Conservation (phyloP, 2,888 invertebrate species). For the Dione vanillae region DNA sequence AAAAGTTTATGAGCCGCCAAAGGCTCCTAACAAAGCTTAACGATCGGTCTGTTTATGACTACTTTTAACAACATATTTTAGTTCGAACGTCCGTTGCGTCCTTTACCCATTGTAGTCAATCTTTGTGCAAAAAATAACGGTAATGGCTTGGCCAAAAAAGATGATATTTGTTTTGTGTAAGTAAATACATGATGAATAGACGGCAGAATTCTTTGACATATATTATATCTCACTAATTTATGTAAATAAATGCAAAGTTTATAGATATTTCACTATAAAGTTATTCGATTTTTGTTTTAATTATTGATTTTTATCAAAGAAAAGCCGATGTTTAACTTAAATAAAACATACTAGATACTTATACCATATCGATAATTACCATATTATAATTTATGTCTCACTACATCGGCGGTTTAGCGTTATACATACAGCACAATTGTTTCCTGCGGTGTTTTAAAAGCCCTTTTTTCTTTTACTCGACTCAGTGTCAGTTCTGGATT, state of each 20-base stretch:
- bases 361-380: slow-evolving; percentile 2
- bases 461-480: slow-evolving; percentile 25
- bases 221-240: not conserved
- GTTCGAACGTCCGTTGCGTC: slow-evolving; percentile 53
- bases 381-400: slow-evolving; percentile 36
- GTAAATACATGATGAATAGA: slow-evolving; percentile 22
- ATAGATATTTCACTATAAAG: slow-evolving; percentile 4
- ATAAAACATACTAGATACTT: not conserved
- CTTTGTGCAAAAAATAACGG: slow-evolving; percentile 57
- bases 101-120: slow-evolving; percentile 46
- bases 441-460: slow-evolving; percentile 33
- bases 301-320: slow-evolving; percentile 10
- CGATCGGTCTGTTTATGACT: slow-evolving; percentile 70
- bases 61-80: slow-evolving; percentile 63
- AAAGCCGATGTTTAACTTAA: slow-evolving; percentile 4
- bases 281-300: slow-evolving; percentile 7
- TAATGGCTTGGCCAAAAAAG: slow-evolving; percentile 48
- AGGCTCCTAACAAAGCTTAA: slow-evolving; percentile 70
- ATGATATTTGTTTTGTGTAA: slow-evolving; percentile 38
- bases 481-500: slow-evolving; percentile 32
- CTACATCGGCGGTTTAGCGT: slow-evolving; percentile 27
- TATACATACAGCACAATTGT: slow-evolving; percentile 37
- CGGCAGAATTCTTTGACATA: slow-evolving; percentile 24
- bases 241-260: slow-evolving; percentile 1
- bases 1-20: slow-evolving; percentile 74